Percentiles rank a stretch among this genome's conserved stretches.
Evolutionary conservation across 2,797 vertebrate species (phyloP).

Genomic region (Falco concolor): DNA sequence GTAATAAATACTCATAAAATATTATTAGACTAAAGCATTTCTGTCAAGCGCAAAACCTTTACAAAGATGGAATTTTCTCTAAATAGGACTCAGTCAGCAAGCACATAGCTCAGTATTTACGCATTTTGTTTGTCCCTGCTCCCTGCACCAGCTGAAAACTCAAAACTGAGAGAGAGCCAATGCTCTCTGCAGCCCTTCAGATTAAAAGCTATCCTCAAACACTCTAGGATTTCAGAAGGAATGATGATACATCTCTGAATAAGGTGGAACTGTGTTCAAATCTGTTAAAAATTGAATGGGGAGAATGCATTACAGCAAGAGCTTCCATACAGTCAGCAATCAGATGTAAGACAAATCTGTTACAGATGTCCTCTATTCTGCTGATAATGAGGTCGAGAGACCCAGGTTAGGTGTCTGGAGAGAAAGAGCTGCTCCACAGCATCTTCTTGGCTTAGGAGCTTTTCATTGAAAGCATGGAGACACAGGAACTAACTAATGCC

Average conservation of each 20-base stretch:
- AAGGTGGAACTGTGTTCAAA: neutral
- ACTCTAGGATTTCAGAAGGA: neutral
- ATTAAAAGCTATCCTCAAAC: neutral
- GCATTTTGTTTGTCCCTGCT: neutral
- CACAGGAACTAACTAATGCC: neutral
- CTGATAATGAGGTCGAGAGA: neutral
- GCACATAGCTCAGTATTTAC: neutral
- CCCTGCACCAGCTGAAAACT: neutral
- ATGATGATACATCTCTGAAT: neutral
- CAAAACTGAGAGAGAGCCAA: neutral
- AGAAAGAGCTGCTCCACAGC: neutral
- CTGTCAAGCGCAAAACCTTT: neutral
- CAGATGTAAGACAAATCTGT: neutral
- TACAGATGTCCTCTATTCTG: neutral
- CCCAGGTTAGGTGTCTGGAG: neutral
- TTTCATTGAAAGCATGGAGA: neutral
- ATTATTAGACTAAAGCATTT: neutral
- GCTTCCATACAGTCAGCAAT: neutral
- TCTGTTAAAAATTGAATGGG: neutral
- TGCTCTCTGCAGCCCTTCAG: neutral
- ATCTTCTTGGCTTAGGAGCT: neutral
- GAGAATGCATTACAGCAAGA: neutral
- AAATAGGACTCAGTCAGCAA: neutral
- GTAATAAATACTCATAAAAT: neutral
- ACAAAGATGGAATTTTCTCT: neutral